Conservation (phyloP, 2,113 vertebrate species). For the Varanus salvator region DNA sequence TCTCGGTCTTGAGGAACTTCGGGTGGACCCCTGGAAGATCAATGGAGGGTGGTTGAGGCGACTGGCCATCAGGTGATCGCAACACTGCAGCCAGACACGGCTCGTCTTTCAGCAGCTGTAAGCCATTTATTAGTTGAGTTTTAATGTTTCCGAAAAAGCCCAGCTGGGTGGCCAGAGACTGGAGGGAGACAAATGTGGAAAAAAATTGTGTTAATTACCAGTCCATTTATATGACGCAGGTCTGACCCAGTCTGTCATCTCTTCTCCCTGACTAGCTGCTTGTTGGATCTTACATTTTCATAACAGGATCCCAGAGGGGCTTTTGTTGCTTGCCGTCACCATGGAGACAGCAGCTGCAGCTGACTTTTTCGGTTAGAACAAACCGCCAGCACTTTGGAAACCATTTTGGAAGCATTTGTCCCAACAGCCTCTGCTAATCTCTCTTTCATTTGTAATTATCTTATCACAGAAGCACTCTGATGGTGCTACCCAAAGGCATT, state of each 20-base stretch:
- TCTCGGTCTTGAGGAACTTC: background rate
- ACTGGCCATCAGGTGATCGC: background rate
- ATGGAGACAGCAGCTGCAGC: conserved; percentile 77
- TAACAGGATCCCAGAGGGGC: conserved; percentile 31
- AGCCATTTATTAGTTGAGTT: conserved; percentile 59
- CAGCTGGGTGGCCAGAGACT: background rate
- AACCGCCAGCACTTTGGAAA: conserved; percentile 60
- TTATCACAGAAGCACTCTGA: conserved; percentile 60
- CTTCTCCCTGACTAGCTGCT: background rate
- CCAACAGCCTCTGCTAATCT: conserved; percentile 74
- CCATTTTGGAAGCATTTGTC: conserved; percentile 75
- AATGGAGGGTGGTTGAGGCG: background rate
- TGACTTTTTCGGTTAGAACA: conserved; percentile 63
- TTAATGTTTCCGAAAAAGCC: conserved; percentile 33
- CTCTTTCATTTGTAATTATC: conserved; percentile 80
- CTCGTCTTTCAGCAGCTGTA: conserved; percentile 66
- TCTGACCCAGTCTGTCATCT: conserved; percentile 66
- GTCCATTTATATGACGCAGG: conserved; percentile 57
- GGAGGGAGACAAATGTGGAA: conserved; percentile 49
- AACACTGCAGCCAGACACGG: conserved; percentile 40
- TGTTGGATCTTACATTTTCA: conserved; percentile 56
- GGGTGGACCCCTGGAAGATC: background rate
- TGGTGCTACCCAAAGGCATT: background rate
- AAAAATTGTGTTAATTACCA: conserved; percentile 44
- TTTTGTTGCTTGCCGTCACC: conserved; percentile 45